Evolutionary conservation across 2,888 invertebrate species (phyloP).

Genomic region (Andricus curvator): DNA sequence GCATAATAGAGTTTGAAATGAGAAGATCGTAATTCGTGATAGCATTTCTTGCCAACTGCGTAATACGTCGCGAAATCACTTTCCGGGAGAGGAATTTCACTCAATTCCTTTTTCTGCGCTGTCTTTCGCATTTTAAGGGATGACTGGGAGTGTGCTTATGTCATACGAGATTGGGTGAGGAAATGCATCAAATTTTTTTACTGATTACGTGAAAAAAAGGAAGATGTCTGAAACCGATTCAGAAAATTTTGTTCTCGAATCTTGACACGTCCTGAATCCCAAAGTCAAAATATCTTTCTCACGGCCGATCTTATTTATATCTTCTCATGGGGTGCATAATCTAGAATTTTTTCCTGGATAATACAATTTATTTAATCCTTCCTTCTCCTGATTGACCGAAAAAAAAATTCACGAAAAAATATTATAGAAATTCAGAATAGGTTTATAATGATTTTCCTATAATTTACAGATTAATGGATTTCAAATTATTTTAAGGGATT

Average conservation of each 20-base stretch:
- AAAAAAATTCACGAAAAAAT: neutral
- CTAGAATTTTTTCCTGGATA: no score
- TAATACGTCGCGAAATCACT: conserved; percentile 30
- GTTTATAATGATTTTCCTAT: no score
- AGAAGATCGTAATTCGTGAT: conserved; percentile 29
- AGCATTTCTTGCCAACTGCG: conserved; percentile 1
- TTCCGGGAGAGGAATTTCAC: conserved; percentile 32
- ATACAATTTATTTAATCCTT: neutral
- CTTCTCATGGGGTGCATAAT: no score
- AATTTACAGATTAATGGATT: no score
- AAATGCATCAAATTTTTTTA: conserved; percentile 30
- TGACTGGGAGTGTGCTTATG: no score
- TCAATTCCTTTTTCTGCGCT: conserved; percentile 29
- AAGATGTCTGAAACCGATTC: neutral
- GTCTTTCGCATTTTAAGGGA: neutral
- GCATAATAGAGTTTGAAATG: conserved; percentile 12
- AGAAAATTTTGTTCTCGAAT: neutral
- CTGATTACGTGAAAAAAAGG: neutral
- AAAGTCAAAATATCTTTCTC: no score
- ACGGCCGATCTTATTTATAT: no score
- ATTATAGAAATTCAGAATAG: no score
- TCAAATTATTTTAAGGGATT: no score
- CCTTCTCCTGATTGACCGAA: neutral
- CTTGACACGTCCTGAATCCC: no score
- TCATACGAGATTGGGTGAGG: conserved; percentile 14